Evolutionary conservation across 2,888 invertebrate genomes (phyloP).

Genomic region (Polyommatus icarus): DNA sequence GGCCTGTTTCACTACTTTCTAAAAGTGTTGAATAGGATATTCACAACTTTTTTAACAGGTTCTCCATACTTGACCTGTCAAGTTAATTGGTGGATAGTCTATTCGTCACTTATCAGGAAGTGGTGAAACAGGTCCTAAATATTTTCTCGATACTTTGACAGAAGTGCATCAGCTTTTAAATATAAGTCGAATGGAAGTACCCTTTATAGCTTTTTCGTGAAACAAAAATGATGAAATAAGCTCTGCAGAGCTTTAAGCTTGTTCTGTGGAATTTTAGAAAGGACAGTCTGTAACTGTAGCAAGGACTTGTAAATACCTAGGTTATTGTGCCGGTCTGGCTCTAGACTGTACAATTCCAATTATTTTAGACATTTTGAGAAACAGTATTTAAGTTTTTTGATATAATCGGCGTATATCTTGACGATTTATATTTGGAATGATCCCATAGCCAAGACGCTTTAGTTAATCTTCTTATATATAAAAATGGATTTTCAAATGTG

Average conservation of each 20-base stretch:
- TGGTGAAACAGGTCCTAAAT: too few species aligned
- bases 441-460: too few species aligned
- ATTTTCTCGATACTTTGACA: not conserved
- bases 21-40: too few species aligned
- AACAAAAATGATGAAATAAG: conserved; percentile 1
- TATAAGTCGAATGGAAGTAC: not conserved
- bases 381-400: not conserved
- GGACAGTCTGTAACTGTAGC: conserved; percentile 56
- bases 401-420: not conserved
- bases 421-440: too few species aligned
- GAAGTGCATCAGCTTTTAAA: not conserved
- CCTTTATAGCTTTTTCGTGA: conserved; percentile 10
- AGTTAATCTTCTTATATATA: too few species aligned
- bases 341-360: not conserved
- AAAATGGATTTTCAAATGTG: too few species aligned
- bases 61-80: too few species aligned
- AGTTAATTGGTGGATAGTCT: too few species aligned
- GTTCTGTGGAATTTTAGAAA: conserved; percentile 62
- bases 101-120: too few species aligned
- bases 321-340: conserved; percentile 29
- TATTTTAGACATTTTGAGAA: not conserved
- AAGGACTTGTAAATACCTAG: conserved; percentile 53
- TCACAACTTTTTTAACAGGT: too few species aligned
- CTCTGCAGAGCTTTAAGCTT: conserved; percentile 19
- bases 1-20: too few species aligned